Percentiles rank a stretch among this genome's conserved stretches.
Conservation (phyloP, 2,113 vertebrate species). For the Ia io region DNA sequence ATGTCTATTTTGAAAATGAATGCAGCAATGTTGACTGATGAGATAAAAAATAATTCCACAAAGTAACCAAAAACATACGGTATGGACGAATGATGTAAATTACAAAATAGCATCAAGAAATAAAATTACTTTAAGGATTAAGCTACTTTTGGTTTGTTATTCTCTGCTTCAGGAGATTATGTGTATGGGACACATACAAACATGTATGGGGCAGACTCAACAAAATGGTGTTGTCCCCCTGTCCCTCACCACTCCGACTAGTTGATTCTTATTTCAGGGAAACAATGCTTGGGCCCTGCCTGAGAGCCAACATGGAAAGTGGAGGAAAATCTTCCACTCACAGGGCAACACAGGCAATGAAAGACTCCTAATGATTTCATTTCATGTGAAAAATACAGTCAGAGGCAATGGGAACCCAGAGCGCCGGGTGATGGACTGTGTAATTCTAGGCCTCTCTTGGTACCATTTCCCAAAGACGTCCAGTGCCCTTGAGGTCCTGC, state of each 20-base stretch:
- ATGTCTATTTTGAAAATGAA: background rate
- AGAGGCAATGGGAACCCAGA: background rate
- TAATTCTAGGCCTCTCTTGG: background rate
- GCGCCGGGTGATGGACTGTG: fast-evolving
- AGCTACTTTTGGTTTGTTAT: background rate
- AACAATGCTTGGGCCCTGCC: background rate
- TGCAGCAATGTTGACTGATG: background rate
- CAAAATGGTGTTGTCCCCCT: background rate
- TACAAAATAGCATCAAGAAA: background rate
- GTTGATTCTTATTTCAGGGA: background rate
- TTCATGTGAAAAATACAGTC: background rate
- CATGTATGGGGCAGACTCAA: background rate
- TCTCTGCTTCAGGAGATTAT: background rate
- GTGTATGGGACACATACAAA: too few species aligned
- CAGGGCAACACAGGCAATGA: background rate
- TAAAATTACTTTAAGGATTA: background rate
- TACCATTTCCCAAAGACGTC: background rate
- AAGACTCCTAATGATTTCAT: background rate
- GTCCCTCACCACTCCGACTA: background rate
- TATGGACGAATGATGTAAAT: background rate
- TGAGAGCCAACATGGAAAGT: background rate
- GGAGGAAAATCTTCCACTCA: background rate
- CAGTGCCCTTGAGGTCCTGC: too few species aligned
- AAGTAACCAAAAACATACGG: background rate
- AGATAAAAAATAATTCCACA: background rate